These are phyloP conservation scores for Coryphaenoides rupestris DNA, from an alignment of 2,113 vertebrate species.

Conservation along the genomic window DNA sequence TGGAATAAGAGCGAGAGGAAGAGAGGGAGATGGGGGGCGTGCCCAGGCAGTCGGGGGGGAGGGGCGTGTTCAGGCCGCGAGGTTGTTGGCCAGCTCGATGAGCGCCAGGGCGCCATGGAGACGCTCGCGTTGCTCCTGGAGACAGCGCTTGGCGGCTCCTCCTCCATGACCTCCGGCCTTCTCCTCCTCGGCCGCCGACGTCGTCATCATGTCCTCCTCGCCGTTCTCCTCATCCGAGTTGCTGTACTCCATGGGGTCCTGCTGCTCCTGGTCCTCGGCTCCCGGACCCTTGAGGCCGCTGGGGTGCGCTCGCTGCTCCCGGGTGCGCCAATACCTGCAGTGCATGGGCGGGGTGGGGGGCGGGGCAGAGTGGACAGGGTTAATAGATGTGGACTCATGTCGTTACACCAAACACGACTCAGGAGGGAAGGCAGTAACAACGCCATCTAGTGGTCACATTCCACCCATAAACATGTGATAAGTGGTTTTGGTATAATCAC, in stretches of 20 bases:
- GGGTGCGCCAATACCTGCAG: constrained; percentile 88
- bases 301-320: constrained; percentile 82
- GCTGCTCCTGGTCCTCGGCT: constrained; percentile 87
- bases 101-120: constrained; percentile 92
- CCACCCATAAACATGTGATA: too few relatives aligned
- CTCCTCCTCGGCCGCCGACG: constrained; percentile 59
- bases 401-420: too few relatives aligned
- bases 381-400: neutral
- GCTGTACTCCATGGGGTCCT: constrained; percentile 90
- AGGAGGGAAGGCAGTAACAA: too few relatives aligned
- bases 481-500: too few relatives aligned
- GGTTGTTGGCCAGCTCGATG: constrained; percentile 96
- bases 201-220: constrained; percentile 76
- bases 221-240: constrained; percentile 87
- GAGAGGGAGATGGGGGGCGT: neutral
- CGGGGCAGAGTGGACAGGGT: neutral
- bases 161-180: constrained; percentile 57
- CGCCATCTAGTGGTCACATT: too few relatives aligned
- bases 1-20: constrained; percentile 9
- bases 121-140: constrained; percentile 94
- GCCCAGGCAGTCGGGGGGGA: neutral
- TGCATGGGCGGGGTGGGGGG: neutral
- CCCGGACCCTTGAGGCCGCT: constrained; percentile 74
- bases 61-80: constrained; percentile 72
- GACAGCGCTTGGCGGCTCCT: constrained; percentile 76